phyloP scores from a whole-genome alignment of 2,797 vertebrate species.

The Mus caroli region DNA sequence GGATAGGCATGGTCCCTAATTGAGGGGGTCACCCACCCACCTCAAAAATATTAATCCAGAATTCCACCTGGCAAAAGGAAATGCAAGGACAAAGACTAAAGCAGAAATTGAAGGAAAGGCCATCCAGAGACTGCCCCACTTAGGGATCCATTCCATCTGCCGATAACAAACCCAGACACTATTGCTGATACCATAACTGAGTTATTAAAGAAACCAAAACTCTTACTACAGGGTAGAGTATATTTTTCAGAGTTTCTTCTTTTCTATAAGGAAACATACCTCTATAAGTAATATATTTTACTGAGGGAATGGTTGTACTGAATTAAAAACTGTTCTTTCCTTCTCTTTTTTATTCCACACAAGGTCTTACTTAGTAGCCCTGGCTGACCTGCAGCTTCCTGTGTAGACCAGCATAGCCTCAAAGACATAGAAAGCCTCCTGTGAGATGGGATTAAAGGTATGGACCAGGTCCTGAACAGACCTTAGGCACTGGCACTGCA shows the following conservation, averaged over 20 bases:
- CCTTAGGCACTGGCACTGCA: too few relatives aligned
- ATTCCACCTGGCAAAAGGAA: too few relatives aligned
- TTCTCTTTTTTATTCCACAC: neutral
- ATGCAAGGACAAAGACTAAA: too few relatives aligned
- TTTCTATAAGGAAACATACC: neutral
- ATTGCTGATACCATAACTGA: neutral
- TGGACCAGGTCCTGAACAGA: neutral
- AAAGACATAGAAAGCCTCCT: neutral
- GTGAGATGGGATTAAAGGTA: neutral
- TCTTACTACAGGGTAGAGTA: neutral
- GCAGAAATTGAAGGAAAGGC: too few relatives aligned
- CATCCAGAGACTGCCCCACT: too few relatives aligned
- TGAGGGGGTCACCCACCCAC: too few relatives aligned
- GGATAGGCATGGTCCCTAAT: too few relatives aligned
- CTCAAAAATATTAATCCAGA: too few relatives aligned
- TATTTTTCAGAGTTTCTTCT: slow-evolving; percentile 37
- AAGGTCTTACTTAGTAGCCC: neutral
- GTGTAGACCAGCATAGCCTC: neutral
- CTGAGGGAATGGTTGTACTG: slow-evolving; percentile 41
- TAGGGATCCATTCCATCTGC: too few relatives aligned
- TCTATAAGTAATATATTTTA: slow-evolving; percentile 52
- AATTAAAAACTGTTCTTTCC: slow-evolving; percentile 28
- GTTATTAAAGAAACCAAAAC: neutral
- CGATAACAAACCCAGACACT: too few relatives aligned
- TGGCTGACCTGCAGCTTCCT: neutral